Base-by-base conservation (phyloP, 2,888 invertebrate species). In the Diaphora mendica region DNA sequence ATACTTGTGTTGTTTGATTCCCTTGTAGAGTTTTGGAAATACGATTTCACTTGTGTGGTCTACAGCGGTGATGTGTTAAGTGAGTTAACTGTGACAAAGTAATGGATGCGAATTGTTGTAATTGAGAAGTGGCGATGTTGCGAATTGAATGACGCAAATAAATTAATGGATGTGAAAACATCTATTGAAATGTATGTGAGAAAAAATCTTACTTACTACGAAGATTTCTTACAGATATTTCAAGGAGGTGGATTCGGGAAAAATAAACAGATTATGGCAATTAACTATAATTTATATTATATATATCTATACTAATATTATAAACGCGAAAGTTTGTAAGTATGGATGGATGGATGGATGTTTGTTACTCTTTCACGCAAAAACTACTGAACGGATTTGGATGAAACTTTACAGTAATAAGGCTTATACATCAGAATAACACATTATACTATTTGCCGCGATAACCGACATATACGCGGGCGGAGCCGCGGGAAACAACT, bases 31-130 rank as follows among this genome's bases (percentile, higher is more conserved):
- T 71, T 81, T 84, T 79, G 77, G 77, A 85, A 76, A 79, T 77
- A 72, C 64, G 72, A 81, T 83, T 85, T 85, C 77, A 69, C 85
- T 78, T 83, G 85, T 83, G 85, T 83, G 85, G 83, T 83, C 83
- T 74, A 8, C 48, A 33, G 70, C n/a, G 7, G 59, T 70, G 51
- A 65, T 73, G 79, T 75, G 80, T 74, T 77, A 77, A 77, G 81
- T 77, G 70, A 80, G 75, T 68, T 77, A 80, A 69, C 68, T 80
- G 83, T 80, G 73, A 83, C 71, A 72, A 78, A 78, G 68, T 83
- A 78, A 80, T 82, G 62, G 62, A 76, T 64, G 72, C 33, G 67
- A 83, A 83, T 81, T 68, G 68, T 48, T 55, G 48, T 80, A 76
- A 81, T 76, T 83, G 76, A 15, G n/a, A 70, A 75, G 66, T 26